Conservation (phyloP, 2,797 vertebrate genomes). For the Cuculus canorus region DNA sequence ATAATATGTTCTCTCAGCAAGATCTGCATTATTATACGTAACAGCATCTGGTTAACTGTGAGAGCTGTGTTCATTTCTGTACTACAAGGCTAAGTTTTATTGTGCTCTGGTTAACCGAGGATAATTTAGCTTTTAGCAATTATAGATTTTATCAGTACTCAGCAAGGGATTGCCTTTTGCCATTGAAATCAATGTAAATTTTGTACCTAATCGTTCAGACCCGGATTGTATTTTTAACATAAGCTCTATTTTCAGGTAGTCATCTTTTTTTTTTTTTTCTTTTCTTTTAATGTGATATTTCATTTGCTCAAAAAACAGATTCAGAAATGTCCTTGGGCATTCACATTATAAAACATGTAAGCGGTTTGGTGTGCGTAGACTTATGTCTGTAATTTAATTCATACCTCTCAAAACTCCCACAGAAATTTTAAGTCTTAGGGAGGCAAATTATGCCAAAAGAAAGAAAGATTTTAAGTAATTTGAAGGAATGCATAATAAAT, state of each 20-base stretch:
- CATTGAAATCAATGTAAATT: not conserved
- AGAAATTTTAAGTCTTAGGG: not conserved
- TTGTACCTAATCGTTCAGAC: not conserved
- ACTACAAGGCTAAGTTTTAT: not conserved
- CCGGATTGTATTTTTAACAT: not conserved
- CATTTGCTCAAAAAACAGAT: not conserved
- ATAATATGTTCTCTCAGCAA: slow-evolving; percentile 6
- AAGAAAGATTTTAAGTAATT: not conserved
- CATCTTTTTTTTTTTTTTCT: not conserved
- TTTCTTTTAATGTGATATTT: not conserved
- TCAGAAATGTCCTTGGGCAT: not conserved
- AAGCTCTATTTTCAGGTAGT: not conserved
- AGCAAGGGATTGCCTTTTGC: not conserved
- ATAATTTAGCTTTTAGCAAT: not conserved
- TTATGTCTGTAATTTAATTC: not conserved
- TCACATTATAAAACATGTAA: not conserved
- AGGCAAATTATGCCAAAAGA: not conserved
- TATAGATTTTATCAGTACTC: not conserved
- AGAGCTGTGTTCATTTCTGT: not conserved
- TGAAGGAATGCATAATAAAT: not conserved
- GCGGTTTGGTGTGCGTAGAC: not conserved
- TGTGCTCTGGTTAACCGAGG: not conserved
- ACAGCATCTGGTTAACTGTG: not conserved
- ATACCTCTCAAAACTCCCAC: not conserved
- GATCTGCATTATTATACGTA: not conserved